These are phyloP conservation scores for Archilochus colubris DNA, from an alignment of 2,113 vertebrate species.

Conservation along the genomic window DNA sequence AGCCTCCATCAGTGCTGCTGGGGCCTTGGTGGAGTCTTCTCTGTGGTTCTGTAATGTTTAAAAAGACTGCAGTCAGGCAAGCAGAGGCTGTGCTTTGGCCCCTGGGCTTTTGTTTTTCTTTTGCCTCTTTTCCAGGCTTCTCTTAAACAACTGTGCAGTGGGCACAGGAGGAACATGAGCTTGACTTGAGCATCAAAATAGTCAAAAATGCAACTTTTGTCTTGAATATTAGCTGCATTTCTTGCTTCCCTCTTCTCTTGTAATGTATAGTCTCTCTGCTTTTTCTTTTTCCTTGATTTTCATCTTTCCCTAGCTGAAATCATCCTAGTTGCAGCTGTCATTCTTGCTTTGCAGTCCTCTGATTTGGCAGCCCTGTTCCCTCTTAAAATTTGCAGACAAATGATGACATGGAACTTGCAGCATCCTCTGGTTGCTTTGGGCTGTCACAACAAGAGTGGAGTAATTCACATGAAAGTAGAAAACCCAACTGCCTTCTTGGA, in stretches of 20 bases:
- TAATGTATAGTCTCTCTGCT: neutral
- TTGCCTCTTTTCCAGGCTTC: neutral
- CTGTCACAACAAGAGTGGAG: constrained; percentile 26
- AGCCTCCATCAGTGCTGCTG: neutral
- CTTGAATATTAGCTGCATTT: neutral
- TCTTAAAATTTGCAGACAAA: neutral
- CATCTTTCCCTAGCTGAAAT: constrained; percentile 28
- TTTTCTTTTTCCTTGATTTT: neutral
- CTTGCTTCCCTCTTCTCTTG: neutral
- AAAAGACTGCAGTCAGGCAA: neutral
- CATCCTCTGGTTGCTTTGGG: constrained; percentile 25
- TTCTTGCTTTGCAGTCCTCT: constrained; percentile 28
- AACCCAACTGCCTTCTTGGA: neutral
- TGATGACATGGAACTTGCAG: neutral
- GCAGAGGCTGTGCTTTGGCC: neutral
- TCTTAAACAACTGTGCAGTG: neutral
- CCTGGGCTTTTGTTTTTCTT: neutral
- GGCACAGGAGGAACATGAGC: accelerated
- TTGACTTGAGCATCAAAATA: neutral
- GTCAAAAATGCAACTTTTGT: neutral
- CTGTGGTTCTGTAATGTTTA: neutral
- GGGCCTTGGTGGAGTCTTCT: neutral
- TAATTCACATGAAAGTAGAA: neutral
- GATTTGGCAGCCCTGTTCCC: constrained; percentile 52
- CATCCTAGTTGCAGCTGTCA: constrained; percentile 62